These are phyloP conservation scores for Plutomurus gul DNA, from an alignment of 1,140 invertebrate species.

Conservation along the genomic window DNA sequence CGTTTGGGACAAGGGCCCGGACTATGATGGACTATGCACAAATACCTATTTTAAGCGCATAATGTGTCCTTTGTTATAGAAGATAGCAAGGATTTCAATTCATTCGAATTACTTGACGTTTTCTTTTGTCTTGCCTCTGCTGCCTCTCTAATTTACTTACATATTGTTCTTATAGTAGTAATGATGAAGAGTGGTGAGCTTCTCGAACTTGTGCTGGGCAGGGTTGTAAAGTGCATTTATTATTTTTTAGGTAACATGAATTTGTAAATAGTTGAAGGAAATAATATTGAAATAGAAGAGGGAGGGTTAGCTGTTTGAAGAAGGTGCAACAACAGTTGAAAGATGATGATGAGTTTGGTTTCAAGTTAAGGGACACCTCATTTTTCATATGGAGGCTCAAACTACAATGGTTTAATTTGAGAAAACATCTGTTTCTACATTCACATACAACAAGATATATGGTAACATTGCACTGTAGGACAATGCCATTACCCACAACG, in stretches of 20 bases:
- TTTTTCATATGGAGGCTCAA: constrained; percentile 31
- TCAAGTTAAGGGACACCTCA: constrained; percentile 29
- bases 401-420: constrained; percentile 28
- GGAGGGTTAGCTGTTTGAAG: background rate
- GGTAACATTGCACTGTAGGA: background rate
- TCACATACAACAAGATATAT: constrained; percentile 1
- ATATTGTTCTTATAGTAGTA: background rate
- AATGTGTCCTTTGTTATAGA: no score
- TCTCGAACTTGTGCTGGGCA: background rate
- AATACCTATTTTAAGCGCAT: no score
- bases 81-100: no score
- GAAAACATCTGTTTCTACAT: constrained; percentile 39
- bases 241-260: no score
- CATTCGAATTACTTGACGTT: no score
- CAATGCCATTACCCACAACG: background rate
- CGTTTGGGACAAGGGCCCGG: no score
- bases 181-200: background rate
- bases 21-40: no score
- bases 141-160: background rate
- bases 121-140: no score
- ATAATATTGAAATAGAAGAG: constrained; percentile 27
- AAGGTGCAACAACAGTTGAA: constrained; percentile 23
- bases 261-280: background rate
- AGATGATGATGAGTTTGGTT: constrained; percentile 23
- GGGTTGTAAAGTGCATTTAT: background rate